Evolutionary conservation across 2,113 vertebrate species (phyloP).

Genomic region (Gavialis gangeticus): DNA sequence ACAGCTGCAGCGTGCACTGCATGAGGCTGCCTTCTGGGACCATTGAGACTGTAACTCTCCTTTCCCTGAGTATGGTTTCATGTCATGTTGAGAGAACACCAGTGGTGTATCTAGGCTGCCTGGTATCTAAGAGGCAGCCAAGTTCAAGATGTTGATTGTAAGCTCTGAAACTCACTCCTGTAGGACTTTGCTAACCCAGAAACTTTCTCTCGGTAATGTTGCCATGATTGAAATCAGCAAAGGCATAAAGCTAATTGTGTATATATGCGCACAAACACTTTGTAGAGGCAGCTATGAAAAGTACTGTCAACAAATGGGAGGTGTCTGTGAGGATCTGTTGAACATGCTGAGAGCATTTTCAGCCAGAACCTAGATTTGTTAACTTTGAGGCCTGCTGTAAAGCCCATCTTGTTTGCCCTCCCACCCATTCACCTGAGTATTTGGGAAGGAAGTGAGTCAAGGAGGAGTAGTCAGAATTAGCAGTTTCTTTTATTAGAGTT

Average conservation of each 20-base stretch:
- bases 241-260: background rate
- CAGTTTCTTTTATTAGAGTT: background rate
- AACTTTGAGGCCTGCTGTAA: background rate
- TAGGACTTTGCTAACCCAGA: background rate
- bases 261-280: no score
- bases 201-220: background rate
- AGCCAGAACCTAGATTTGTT: background rate
- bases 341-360: background rate
- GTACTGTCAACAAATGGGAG: background rate
- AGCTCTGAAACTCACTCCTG: rapidly evolving
- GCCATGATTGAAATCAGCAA: background rate
- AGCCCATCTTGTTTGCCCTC: background rate
- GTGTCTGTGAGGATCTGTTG: background rate
- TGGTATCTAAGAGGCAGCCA: background rate
- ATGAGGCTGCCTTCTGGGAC: background rate
- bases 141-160: background rate
- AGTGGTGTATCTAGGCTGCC: background rate
- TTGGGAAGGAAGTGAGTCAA: background rate
- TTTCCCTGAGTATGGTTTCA: background rate
- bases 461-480: background rate
- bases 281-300: no score
- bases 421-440: background rate
- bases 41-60: background rate
- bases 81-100: background rate
- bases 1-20: rapidly evolving